Conservation (phyloP, 2,113 vertebrate species). For the Platichthys flesus region DNA sequence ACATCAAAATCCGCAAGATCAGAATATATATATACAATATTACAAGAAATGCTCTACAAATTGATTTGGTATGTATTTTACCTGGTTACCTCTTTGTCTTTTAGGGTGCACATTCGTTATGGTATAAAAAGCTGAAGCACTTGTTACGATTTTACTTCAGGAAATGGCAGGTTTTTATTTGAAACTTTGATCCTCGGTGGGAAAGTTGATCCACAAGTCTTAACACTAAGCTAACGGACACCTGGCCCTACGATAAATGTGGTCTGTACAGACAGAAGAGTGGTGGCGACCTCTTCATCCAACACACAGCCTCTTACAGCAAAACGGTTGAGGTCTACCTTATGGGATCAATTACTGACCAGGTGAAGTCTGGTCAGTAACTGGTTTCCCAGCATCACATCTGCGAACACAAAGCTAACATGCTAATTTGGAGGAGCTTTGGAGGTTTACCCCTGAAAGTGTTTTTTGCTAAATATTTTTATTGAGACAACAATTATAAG, state of each 20-base stretch:
- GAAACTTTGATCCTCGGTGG: background rate
- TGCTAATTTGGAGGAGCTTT: background rate
- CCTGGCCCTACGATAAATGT: background rate
- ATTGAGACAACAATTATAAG: background rate
- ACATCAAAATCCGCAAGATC: no score
- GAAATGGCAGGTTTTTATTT: no score
- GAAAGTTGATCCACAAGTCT: background rate
- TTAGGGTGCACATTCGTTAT: no score
- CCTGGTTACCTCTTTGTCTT: no score
- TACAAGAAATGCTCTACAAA: no score
- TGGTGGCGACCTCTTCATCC: background rate
- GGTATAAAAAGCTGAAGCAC: no score
- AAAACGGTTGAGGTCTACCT: background rate
- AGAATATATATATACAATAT: no score
- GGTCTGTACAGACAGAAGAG: background rate
- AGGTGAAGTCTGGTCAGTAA: background rate
- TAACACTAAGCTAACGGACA: background rate
- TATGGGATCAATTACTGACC: background rate
- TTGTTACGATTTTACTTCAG: no score
- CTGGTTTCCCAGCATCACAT: background rate
- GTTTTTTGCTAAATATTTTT: background rate
- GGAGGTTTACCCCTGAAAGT: background rate
- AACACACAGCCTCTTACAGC: background rate
- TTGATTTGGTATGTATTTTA: no score
- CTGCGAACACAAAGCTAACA: conserved; percentile 2